Evolutionary conservation across 2,113 vertebrate species (phyloP), one percentile per base, ranked within the genome.

Genomic region (Urocolius indicus): DNA sequence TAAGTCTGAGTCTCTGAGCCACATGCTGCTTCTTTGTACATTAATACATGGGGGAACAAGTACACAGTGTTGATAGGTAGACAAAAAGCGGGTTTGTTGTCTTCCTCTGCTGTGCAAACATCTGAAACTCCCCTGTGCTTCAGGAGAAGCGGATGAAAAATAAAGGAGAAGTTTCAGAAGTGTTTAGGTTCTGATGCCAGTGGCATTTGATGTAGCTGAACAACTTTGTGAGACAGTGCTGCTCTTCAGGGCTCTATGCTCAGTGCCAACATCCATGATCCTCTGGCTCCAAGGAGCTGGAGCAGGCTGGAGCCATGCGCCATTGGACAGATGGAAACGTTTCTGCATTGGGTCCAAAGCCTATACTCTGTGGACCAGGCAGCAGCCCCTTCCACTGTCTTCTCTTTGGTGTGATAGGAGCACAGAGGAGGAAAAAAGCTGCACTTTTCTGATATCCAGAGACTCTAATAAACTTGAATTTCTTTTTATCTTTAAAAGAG

Each of bases 261-360:
- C 29, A 3, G 36, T 1, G 0, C 52, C 2, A 2, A 27, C n/a
- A 45, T 19, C 63, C 0, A 3, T 34, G 62, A 75, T 61, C n/a
- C 54, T 91, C 32, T n/a, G 4, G 57, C 59, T 93, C 85, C 68
- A 77, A 74, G 75, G 75, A 87, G 71, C 62, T 5, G 1, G 27
- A 83, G 59, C 62, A 62, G 87, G 74, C 87, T 81, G 81, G 86
- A 93, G 78, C 63, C 67, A 38, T 0, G 0, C 80, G 67, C 91
- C 4, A 3, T 74, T 80, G 86, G 68, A 76, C 43, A 69, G 71
- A 72, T 68, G 66, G 48, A 54, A 89, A 69, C 1, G 5, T 32
- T 83, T 76, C 62, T 90, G 81, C 63, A 17, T 52, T 67, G 41
- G 46, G 71, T 89, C 90, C 78, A 95, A 96, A 94, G 82, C 63